Conservation (phyloP, 2,113 vertebrate species). For the Charadrius vociferus region DNA sequence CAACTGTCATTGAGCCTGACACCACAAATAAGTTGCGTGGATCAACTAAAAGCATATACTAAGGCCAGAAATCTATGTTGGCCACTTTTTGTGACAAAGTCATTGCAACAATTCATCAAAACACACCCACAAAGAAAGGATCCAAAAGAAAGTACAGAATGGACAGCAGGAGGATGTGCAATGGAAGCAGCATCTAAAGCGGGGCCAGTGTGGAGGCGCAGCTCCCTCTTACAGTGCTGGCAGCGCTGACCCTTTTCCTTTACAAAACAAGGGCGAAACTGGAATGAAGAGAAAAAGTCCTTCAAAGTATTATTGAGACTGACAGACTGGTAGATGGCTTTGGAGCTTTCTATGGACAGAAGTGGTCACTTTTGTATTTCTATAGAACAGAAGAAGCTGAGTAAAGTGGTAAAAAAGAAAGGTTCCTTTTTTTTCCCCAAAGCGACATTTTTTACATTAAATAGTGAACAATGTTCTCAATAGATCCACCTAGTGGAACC, state of each 20-base stretch:
- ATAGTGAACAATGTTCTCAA: slow-evolving; percentile 39
- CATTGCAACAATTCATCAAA: not conserved
- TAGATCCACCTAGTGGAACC: slow-evolving; percentile 60
- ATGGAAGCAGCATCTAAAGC: not conserved
- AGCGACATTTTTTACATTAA: not conserved
- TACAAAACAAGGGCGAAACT: not conserved
- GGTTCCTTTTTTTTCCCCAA: not conserved
- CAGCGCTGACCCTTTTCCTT: not conserved
- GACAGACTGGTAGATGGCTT: not conserved
- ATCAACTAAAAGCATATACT: not conserved
- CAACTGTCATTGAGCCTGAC: not conserved
- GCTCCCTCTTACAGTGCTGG: not conserved
- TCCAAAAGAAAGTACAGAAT: not conserved
- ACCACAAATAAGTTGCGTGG: not conserved
- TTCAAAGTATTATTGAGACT: not conserved
- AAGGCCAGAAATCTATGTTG: not conserved
- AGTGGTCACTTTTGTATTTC: not conserved
- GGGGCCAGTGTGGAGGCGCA: not conserved
- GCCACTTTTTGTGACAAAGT: not conserved
- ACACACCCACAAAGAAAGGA: not conserved
- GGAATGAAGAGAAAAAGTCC: not conserved
- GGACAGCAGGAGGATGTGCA: not conserved
- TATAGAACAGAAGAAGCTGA: not conserved
- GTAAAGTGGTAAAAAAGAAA: not conserved
- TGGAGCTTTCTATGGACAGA: not conserved